Evolutionary conservation across 2,797 vertebrate genomes (phyloP), one percentile per base, ranked within the genome.

Genomic region (Catamblyrhynchus diadema): DNA sequence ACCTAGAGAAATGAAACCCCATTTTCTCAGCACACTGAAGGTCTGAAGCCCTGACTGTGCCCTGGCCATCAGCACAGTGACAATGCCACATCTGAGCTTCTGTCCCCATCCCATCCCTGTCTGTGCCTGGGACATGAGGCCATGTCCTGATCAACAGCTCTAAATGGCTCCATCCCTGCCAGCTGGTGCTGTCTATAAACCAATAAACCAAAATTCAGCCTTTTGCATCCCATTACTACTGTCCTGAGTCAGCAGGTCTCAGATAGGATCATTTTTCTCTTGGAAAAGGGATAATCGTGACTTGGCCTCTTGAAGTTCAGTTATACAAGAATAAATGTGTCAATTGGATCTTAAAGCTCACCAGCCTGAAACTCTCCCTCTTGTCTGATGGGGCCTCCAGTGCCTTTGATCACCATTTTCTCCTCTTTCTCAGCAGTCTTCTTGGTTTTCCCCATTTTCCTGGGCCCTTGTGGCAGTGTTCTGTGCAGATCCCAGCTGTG

Each of bases 401-500:
- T 89, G 81, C 87, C 89, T 96, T 95, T 96, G 95, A 93, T 94
- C 94, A 94, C 66, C 23, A 10, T 94, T 93, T 93, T 94, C 62
- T 91, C 70, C 48, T 93, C 62, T 93, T 95, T 78, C 66, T 74
- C 85, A 59, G 75, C 18, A 32, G 77, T 71, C 66, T 57, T 24
- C 77, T 84, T 88, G 75, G 48, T 81, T 93, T 88, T 83, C 47
- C 89, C 54, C 37, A 1, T 88, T 84, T 88, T 48, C 82, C 80
- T 83, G 70, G 92, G 86, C 91, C 2, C 1, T 62, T 81, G 94
- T 90, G 94, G 42, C 93, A 94, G 91, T 25, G 65, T 53, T 96
- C 54, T 96, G 95, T 91, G 95, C 86, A 74, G 82, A 94, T 94
- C 90, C 75, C 95, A 96, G 95, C 95, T 96, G 94, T 91, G 94